Base-by-base conservation (phyloP, 2,113 vertebrate genomes). In the Hoplias malabaricus region DNA sequence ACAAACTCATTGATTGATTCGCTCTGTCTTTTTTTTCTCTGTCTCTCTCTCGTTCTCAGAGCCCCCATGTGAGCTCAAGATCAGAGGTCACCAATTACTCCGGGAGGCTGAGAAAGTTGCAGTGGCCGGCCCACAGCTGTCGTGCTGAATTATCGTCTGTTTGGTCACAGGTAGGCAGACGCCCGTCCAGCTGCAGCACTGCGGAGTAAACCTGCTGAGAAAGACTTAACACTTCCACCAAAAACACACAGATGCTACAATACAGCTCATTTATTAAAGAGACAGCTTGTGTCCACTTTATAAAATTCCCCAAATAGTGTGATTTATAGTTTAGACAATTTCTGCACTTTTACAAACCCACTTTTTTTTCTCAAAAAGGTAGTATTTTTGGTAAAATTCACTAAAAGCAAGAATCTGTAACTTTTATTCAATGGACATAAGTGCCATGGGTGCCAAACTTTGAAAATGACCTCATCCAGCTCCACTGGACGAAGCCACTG, bases 51-150 rank as follows among this genome's bases (percentile, higher is more conserved):
- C 69, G 29, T 82, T 77, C 89, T 88, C 84, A 81, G 85, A 79
- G 90, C 84, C 65, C 87, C 87, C 88, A 89, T 88, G 91, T 85
- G 92, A 93, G 85, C 80, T 43, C 82, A 86, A 92, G 94, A 93
- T 93, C 94, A 91, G 80, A 90, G 95, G 93, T 94, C 91, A 94
- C 93, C 93, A 96, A 95, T 96, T 96, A 95, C 93, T 91, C 87
- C 74, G 90, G 88, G 89, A 93, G 92, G 92, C 93, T 93, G 93
- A 93, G 92, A 94, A 94, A 93, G 91, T 91, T 93, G 90, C 86
- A 73, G 89, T 89, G 90, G 90, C 87, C 87, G 91, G 89, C 91
- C 93, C 90, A 80, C 83, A 87, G 91, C 92, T 95, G 95, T 91
- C 95, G 92, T 83, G 86, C 86, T 91, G 70, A 79, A 94, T 96